phyloP scores from a whole-genome alignment of 2,888 invertebrate species.

The Stegana nigrithorax region DNA sequence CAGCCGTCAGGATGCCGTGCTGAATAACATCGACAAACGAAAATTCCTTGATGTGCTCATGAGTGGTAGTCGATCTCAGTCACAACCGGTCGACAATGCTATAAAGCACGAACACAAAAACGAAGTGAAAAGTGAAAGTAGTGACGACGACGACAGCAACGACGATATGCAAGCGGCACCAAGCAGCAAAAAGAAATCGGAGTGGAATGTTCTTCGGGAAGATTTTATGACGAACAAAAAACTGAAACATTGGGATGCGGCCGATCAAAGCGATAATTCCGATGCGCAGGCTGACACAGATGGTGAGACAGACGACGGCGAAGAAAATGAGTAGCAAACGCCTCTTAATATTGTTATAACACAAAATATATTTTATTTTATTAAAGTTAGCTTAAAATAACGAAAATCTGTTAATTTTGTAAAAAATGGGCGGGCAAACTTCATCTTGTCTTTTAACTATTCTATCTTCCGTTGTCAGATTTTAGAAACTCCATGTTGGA shows the following conservation, averaged over 20 bases:
- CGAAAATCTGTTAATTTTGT: too few species aligned
- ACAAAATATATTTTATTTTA: not conserved
- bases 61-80: conserved; percentile 74
- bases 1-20: conserved; percentile 79
- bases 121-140: conserved; percentile 69
- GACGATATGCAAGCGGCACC: conserved; percentile 32
- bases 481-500: conserved; percentile 66
- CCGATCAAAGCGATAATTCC: conserved; percentile 60
- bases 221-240: conserved; percentile 91
- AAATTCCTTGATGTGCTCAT: conserved; percentile 83
- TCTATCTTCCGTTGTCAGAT: conserved; percentile 28
- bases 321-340: not conserved
- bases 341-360: not conserved
- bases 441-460: conserved; percentile 21
- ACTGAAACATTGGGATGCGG: conserved; percentile 93
- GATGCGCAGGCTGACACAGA: conserved; percentile 10
- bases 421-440: too few species aligned
- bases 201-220: conserved; percentile 79
- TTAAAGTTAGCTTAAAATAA: too few species aligned
- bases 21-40: conserved; percentile 79
- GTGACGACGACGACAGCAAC: conserved; percentile 58
- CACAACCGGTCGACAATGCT: conserved; percentile 69
- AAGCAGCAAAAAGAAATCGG: conserved; percentile 64
- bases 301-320: conserved; percentile 30
- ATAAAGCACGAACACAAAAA: conserved; percentile 70